Evolutionary conservation across 2,888 invertebrate genomes (phyloP), one percentile per base, ranked within the genome.

Genomic region (Miltochrista miniata): DNA sequence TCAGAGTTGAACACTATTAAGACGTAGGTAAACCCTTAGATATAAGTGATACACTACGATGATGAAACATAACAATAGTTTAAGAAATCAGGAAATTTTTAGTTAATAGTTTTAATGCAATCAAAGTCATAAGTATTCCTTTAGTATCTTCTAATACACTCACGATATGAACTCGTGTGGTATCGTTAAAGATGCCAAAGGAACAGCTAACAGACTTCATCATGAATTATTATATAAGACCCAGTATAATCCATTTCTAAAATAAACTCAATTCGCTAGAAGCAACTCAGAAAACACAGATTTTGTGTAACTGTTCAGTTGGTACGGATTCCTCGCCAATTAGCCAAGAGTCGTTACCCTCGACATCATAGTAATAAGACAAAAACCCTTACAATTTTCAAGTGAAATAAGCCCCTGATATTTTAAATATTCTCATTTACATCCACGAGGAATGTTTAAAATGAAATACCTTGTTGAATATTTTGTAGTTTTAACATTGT

Each of bases 301-400:
- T 38, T 46, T 29, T 9, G 18, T 31, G 39, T 33, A 38, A 46
- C 33, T 24, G 33, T 38, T 35, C 30, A 56, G 53, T 57, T 48
- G 13, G 33, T 44, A 40, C 63, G 59, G 51, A 54, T 58, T 67
- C 42, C 39, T 24, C 24, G 9, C 68, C 49, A 67, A 58, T 62
- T 62, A 67, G 51, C 36, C 13, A 7, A 12, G 38, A 46, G 47
- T 54, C 59, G 64, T 24, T 24, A 24, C 3, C 5, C 18, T 24
- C 24, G 40, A 48, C 46, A 49, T 54, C 47, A 51, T 54, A 30
- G 48, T 43, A 54, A 54, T 40, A 45, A 38, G 46, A 43, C 43
- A 31, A 13, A 38, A 43, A 48, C 38, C 42, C 40, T 48, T 42
- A 48, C 43, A 38, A 36, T 48, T 43, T 42, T 13, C 36, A 18